These are phyloP conservation scores for Auanema sp. DNA, from an alignment of 2,888 invertebrate genomes.

Conservation along the genomic window DNA sequence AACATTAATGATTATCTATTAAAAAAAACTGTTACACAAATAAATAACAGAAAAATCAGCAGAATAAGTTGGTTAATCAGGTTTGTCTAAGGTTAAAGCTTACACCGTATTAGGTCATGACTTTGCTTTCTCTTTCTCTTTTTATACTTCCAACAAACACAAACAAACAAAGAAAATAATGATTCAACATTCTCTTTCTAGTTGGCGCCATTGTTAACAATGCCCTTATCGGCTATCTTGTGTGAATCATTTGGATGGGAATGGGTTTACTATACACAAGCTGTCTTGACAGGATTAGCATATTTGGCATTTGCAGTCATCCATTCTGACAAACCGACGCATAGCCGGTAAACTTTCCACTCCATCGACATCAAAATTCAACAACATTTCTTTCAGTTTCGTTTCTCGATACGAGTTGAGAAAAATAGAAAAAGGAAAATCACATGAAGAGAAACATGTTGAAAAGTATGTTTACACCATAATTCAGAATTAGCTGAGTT, in stretches of 20 bases:
- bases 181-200: constrained; percentile 2
- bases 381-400: constrained; percentile 12
- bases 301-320: constrained; percentile 27
- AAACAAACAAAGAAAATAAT: no score
- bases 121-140: no score
- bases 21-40: no score
- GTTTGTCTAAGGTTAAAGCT: no score
- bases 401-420: constrained; percentile 23
- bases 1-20: no score
- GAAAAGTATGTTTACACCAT: constrained; percentile 18
- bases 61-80: no score
- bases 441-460: constrained; percentile 32
- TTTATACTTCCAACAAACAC: no score
- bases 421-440: constrained; percentile 29
- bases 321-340: constrained; percentile 31
- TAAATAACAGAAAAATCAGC: no score
- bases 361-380: not conserved
- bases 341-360: constrained; percentile 5
- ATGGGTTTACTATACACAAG: constrained; percentile 37
- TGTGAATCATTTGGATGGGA: constrained; percentile 36
- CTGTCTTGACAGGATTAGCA: constrained; percentile 27
- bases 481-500: not conserved
- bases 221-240: constrained; percentile 36
- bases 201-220: constrained; percentile 35
- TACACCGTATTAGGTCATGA: no score